Percentiles rank a stretch among this genome's conserved stretches.
Evolutionary conservation across 2,797 vertebrate genomes (phyloP).

Genomic region (Poliocrania exsul): DNA sequence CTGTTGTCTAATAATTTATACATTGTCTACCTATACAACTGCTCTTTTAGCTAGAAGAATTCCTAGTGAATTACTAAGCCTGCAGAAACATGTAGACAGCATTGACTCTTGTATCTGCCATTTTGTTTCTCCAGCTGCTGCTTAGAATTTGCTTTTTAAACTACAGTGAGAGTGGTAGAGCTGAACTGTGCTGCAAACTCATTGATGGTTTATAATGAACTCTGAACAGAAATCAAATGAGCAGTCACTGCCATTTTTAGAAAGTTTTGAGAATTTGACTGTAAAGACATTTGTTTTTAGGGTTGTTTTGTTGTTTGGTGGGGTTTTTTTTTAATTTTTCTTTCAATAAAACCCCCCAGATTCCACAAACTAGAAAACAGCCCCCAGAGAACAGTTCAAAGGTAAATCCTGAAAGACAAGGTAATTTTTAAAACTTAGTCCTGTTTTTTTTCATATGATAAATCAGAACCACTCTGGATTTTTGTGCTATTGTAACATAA

Average conservation of each 20-base stretch:
- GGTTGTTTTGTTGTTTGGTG: too few species aligned
- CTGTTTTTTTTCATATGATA: neutral
- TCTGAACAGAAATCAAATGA: neutral
- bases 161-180: fast-evolving
- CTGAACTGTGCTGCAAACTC: neutral
- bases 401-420: neutral
- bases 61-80: neutral
- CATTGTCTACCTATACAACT: neutral
- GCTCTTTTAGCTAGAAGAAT: neutral
- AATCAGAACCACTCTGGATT: neutral
- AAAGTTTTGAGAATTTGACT: neutral
- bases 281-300: neutral
- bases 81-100: neutral
- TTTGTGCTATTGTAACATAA: neutral
- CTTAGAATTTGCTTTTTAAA: neutral
- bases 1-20: neutral
- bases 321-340: too few species aligned
- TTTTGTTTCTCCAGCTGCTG: neutral
- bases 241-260: neutral
- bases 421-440: neutral
- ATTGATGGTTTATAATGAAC: neutral
- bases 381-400: neutral
- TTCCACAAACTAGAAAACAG: neutral
- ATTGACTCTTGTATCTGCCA: neutral
- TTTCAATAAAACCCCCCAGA: fast-evolving